Evolutionary conservation across 2,888 invertebrate genomes (phyloP).

Genomic region (Anoncus sp.): DNA sequence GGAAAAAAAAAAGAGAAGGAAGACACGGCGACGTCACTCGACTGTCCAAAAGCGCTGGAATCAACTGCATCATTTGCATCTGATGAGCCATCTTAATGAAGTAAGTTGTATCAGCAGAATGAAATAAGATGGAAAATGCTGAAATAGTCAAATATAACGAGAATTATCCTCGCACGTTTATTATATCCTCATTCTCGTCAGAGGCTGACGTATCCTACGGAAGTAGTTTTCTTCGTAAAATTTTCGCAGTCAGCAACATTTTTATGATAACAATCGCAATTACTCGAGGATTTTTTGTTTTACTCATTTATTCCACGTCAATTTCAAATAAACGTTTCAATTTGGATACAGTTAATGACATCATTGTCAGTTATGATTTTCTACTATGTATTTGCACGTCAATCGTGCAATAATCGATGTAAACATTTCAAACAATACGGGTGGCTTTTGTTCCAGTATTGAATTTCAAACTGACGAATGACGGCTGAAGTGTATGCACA

Average conservation of each 20-base stretch:
- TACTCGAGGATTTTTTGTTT: not conserved
- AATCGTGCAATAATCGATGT: slow-evolving; percentile 32
- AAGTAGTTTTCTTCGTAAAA: slow-evolving; percentile 1
- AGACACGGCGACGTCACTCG: slow-evolving; percentile 47
- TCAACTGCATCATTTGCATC: slow-evolving; percentile 61
- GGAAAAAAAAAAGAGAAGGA: too few species aligned
- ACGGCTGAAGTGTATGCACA: slow-evolving; percentile 12
- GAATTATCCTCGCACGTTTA: slow-evolving; percentile 32
- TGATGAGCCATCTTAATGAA: slow-evolving; percentile 63
- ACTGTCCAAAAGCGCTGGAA: slow-evolving; percentile 25
- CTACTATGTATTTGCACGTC: slow-evolving; percentile 18
- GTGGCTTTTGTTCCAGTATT: slow-evolving; percentile 9
- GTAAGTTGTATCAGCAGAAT: slow-evolving; percentile 55
- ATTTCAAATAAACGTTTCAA: not conserved
- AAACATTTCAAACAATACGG: slow-evolving; percentile 19
- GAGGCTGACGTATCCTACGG: not conserved
- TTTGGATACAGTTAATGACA: not conserved
- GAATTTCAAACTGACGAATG: slow-evolving; percentile 32
- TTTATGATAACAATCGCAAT: not conserved
- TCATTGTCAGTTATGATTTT: not conserved
- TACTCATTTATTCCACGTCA: not conserved
- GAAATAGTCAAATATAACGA: slow-evolving; percentile 61
- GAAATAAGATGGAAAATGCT: slow-evolving; percentile 59
- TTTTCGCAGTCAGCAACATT: not conserved
- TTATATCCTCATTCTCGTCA: not conserved